Conservation (phyloP, 2,888 invertebrate species). For the Noctua janthe region DNA sequence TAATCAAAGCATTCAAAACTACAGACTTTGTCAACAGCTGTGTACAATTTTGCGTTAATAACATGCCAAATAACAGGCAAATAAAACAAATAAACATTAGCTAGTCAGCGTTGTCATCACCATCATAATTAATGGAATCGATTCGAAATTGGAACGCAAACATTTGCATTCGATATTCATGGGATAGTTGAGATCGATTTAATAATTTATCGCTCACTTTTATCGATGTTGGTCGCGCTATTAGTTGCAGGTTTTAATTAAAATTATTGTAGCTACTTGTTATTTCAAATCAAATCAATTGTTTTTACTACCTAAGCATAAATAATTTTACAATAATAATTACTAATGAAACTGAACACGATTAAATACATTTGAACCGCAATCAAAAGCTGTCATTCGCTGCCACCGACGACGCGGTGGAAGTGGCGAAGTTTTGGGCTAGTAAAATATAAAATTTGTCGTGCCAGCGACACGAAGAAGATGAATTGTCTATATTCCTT, state of each 20-base stretch:
- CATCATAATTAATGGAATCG: conserved; percentile 51
- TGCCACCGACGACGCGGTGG: too few species aligned
- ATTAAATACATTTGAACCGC: background rate
- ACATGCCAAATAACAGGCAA: conserved; percentile 44
- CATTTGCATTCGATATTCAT: conserved; percentile 52
- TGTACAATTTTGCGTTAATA: conserved; percentile 54
- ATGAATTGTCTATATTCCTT: background rate
- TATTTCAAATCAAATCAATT: background rate
- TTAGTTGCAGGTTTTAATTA: conserved; percentile 27
- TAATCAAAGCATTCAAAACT: conserved; percentile 44
- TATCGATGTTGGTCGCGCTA: conserved; percentile 18
- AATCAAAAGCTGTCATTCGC: background rate
- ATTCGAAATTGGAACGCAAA: conserved; percentile 46
- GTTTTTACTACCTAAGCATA: background rate
- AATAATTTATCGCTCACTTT: conserved; percentile 33
- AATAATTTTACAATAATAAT: background rate
- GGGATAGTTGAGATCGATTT: conserved; percentile 15
- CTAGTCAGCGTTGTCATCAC: conserved; percentile 48
- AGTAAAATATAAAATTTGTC: too few species aligned
- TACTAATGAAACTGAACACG: background rate
- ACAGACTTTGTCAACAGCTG: conserved; percentile 42
- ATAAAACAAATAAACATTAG: conserved; percentile 48
- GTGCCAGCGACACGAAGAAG: too few species aligned
- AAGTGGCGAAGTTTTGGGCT: too few species aligned
- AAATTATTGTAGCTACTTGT: background rate